These are phyloP conservation scores for Aldrovandia affinis DNA, from an alignment of 2,797 vertebrate species.

Conservation along the genomic window DNA sequence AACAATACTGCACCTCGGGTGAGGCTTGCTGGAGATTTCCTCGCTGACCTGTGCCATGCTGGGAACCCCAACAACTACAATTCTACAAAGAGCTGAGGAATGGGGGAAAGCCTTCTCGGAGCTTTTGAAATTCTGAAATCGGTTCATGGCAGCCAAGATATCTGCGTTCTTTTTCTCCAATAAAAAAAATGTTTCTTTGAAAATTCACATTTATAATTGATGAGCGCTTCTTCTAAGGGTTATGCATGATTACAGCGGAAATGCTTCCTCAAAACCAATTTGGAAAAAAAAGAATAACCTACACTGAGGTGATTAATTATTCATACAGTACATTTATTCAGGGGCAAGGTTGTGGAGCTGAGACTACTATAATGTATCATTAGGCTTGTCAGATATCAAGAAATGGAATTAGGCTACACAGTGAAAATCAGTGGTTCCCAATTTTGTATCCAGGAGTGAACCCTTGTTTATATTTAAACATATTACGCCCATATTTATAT, in stretches of 20 bases:
- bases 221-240: background rate
- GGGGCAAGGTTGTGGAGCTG: slow-evolving; percentile 51
- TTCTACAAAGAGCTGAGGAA: background rate
- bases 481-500: background rate
- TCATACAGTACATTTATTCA: slow-evolving; percentile 49
- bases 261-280: background rate
- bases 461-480: background rate
- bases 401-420: background rate
- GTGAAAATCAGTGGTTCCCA: background rate
- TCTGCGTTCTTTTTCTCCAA: background rate
- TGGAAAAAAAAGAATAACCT: background rate
- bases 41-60: too few relatives aligned
- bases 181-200: background rate
- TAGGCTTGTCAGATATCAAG: slow-evolving; percentile 22
- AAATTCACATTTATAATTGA: slow-evolving; percentile 9
- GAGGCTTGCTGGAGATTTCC: background rate
- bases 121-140: background rate
- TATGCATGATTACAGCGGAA: slow-evolving; percentile 37
- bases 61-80: background rate
- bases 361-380: slow-evolving; percentile 41
- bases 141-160: background rate
- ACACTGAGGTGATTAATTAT: slow-evolving; percentile 53
- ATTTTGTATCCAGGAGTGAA: background rate
- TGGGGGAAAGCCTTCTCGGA: background rate
- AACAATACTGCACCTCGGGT: background rate